A percentile compares a stretch with the other conserved stretches of the same genome.
phyloP scores from a whole-genome alignment of 1,140 invertebrate genomes.

The Halyomorpha halys region DNA sequence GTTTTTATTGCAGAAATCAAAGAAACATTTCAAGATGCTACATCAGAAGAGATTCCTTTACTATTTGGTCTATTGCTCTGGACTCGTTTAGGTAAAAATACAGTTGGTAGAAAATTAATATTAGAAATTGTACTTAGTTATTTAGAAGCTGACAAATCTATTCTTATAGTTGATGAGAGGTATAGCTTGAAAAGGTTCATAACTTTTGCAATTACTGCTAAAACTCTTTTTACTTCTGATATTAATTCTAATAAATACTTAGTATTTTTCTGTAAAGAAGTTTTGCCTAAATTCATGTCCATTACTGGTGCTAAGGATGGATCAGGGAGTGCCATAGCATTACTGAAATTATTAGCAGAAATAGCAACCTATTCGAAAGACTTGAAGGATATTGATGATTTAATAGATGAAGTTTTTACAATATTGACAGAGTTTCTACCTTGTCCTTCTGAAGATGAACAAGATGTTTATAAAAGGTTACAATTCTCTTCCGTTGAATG shows the following conservation, averaged over 20 bases:
- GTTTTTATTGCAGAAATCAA: conserved; percentile 74
- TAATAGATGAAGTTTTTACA: conserved; percentile 65
- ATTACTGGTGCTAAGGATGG: conserved; percentile 39
- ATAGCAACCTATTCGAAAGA: conserved; percentile 63
- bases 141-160: conserved; percentile 51
- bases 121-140: conserved; percentile 74
- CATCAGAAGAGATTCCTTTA: conserved; percentile 81
- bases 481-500: conserved; percentile 91
- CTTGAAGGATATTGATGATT: conserved; percentile 59
- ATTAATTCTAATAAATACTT: conserved; percentile 80
- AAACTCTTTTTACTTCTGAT: conserved; percentile 42
- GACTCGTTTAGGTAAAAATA: conserved; percentile 67
- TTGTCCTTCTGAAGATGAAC: conserved; percentile 57
- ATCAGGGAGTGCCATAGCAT: conserved; percentile 61
- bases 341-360: conserved; percentile 82
- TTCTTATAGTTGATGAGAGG: neutral
- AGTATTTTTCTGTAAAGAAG: conserved; percentile 73
- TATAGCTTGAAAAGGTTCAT: neutral
- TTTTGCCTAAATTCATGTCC: conserved; percentile 51
- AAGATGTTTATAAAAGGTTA: conserved; percentile 55
- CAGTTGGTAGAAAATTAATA: conserved; percentile 73
- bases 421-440: conserved; percentile 62
- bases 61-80: conserved; percentile 75
- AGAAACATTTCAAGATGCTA: conserved; percentile 79
- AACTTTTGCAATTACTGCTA: neutral